Percentiles rank a stretch among this genome's conserved stretches.
phyloP scores from a whole-genome alignment of 2,113 vertebrate species.

The Colossoma macropomum region DNA sequence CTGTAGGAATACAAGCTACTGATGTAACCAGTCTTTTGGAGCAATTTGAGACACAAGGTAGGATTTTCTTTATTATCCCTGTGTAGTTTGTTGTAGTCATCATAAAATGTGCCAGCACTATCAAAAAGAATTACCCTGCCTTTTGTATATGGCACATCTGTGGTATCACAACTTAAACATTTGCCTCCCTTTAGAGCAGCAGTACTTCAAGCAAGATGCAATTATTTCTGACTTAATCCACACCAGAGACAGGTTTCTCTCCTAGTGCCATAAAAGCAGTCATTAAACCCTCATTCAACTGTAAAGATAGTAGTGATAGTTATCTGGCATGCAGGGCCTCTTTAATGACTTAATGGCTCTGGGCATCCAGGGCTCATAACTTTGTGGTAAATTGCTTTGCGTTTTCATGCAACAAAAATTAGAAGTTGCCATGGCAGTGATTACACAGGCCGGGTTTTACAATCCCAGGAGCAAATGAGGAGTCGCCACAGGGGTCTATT shows the following conservation, averaged over 20 bases:
- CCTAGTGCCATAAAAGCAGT: slow-evolving; percentile 24
- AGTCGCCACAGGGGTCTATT: not conserved
- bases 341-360: slow-evolving; percentile 35
- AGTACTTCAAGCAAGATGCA: not conserved
- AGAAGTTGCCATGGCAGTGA: slow-evolving; percentile 28
- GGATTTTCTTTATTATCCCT: slow-evolving; percentile 15
- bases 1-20: slow-evolving; percentile 89
- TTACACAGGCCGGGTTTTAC: not conserved
- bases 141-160: not conserved
- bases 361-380: slow-evolving; percentile 31
- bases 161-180: not conserved
- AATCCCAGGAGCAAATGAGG: not conserved
- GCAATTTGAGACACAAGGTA: slow-evolving; percentile 97
- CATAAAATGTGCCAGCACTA: too few species aligned
- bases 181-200: not conserved
- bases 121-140: too few species aligned
- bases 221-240: not conserved
- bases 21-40: slow-evolving; percentile 95
- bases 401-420: slow-evolving; percentile 26
- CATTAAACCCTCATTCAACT: slow-evolving; percentile 10
- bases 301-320: not conserved
- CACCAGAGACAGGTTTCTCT: not conserved
- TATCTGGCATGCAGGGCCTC: slow-evolving; percentile 11
- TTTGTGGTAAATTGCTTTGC: slow-evolving; percentile 28
- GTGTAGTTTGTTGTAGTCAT: not conserved